Evolutionary conservation across 2,797 vertebrate species (phyloP).

Genomic region (Sebastes hubbsi): DNA sequence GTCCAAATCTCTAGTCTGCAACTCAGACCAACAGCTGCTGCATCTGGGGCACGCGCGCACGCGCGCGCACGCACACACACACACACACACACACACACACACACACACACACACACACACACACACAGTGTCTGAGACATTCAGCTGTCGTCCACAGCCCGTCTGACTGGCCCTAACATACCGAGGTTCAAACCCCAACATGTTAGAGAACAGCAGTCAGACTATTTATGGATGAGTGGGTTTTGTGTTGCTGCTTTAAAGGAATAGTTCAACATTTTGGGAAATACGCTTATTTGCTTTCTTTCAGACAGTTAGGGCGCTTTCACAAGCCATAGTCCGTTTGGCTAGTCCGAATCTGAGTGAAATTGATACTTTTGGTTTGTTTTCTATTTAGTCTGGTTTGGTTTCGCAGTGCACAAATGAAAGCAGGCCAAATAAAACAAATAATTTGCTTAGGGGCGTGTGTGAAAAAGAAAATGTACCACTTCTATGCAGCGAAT

Average conservation of each 20-base stretch:
- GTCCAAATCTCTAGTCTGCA: constrained; percentile 42
- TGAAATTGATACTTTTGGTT: too few species aligned
- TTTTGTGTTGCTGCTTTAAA: constrained; percentile 28
- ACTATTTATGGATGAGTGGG: constrained; percentile 44
- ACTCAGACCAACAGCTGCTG: constrained; percentile 56
- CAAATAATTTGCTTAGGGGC: too few species aligned
- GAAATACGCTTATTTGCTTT: too few species aligned
- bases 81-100: background rate
- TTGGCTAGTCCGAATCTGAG: too few species aligned
- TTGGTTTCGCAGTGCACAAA: too few species aligned
- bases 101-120: background rate
- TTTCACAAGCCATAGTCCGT: too few species aligned
- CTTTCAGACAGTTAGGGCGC: too few species aligned
- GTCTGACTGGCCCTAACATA: constrained; percentile 32
- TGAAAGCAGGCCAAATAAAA: too few species aligned
- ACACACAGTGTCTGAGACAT: background rate
- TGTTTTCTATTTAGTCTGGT: too few species aligned
- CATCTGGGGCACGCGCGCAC: constrained; percentile 34
- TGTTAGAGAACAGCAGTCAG: constrained; percentile 18
- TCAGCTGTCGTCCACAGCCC: constrained; percentile 68
- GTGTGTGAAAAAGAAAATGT: fast-evolving
- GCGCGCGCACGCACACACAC: constrained; percentile 2
- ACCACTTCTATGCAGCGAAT: too few species aligned
- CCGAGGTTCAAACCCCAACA: constrained; percentile 48
- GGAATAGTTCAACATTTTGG: background rate